Evolutionary conservation across 2,888 invertebrate species (phyloP).

Genomic region (Eurois occulta): DNA sequence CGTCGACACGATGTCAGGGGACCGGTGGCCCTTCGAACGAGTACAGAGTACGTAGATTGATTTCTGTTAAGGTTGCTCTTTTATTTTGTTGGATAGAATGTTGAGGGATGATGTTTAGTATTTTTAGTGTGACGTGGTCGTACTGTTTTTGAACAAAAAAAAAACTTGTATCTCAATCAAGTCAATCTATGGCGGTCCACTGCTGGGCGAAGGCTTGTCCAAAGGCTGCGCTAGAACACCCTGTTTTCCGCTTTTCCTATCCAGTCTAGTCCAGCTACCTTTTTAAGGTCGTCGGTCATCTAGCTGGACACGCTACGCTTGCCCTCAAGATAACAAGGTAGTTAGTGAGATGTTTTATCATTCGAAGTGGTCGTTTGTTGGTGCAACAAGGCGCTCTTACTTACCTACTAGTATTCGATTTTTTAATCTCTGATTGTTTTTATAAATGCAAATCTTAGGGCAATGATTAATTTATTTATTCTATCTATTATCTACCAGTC

Average conservation of each 20-base stretch:
- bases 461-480: too few relatives aligned
- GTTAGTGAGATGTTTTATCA: background rate
- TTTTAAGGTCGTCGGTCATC: background rate
- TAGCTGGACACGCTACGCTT: background rate
- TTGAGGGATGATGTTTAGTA: too few relatives aligned
- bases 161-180: background rate
- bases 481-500: too few relatives aligned
- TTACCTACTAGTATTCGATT: background rate
- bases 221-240: background rate
- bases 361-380: fast-evolving
- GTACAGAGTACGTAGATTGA: constrained; percentile 67
- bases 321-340: background rate
- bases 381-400: background rate
- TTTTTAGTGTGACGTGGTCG: background rate
- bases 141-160: background rate
- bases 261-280: background rate
- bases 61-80: constrained; percentile 49
- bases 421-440: background rate
- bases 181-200: background rate
- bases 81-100: constrained; percentile 27
- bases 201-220: background rate
- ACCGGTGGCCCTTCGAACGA: constrained; percentile 64
- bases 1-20: constrained; percentile 73
- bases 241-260: background rate
- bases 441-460: background rate